Evolutionary conservation across 1,140 invertebrate species (phyloP).

Genomic region (Drosophila setifemur): DNA sequence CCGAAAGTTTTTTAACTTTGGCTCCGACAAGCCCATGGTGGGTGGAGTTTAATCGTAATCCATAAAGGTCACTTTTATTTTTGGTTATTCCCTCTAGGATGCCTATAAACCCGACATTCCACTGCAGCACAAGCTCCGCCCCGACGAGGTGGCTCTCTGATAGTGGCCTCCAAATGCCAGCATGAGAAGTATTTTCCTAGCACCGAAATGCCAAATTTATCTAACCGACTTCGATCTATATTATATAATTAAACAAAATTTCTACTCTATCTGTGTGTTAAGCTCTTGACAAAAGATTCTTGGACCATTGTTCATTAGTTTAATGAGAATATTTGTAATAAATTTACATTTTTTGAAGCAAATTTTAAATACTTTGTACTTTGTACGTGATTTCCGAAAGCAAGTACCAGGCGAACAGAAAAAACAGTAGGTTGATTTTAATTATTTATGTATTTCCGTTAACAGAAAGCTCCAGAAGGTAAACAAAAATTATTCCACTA

Average conservation of each 20-base stretch:
- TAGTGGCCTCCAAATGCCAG: not conserved
- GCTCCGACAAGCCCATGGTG: conserved; percentile 25
- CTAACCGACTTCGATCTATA: not conserved
- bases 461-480: no score
- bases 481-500: no score
- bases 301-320: no score
- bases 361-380: no score
- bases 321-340: no score
- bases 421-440: no score
- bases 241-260: not conserved
- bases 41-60: not conserved
- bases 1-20: conserved; percentile 60
- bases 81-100: conserved; percentile 12
- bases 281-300: no score
- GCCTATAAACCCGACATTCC: conserved; percentile 53
- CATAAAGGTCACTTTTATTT: not conserved
- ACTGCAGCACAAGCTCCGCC: conserved; percentile 44
- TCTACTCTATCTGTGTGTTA: no score
- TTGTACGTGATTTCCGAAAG: no score
- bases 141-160: conserved; percentile 70
- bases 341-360: no score
- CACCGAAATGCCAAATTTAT: not conserved
- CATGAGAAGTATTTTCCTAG: not conserved
- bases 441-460: no score
- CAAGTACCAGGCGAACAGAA: no score